Evolutionary conservation across 2,113 vertebrate species (phyloP).

Genomic region (Crocuta crocuta): DNA sequence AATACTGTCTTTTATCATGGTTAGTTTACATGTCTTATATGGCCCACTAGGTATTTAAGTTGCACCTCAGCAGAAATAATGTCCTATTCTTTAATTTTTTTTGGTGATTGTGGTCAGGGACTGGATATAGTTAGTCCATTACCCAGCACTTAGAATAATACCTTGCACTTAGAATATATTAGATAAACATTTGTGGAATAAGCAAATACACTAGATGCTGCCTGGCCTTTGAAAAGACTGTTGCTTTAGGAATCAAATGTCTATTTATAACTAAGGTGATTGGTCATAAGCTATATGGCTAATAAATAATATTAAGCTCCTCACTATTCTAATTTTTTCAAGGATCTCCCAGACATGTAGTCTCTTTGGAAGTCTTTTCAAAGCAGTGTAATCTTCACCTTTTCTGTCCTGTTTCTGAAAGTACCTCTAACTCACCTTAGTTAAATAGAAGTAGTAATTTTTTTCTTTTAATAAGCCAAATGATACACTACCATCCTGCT

Average conservation of each 20-base stretch:
- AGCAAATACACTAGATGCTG: background rate
- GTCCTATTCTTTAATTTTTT: background rate
- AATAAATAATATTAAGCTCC: background rate
- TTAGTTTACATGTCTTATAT: background rate
- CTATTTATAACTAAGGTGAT: background rate
- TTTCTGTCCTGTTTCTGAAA: conserved; percentile 14
- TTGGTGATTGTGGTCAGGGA: background rate
- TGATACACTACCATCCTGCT: background rate
- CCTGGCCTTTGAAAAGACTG: background rate
- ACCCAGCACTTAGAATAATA: background rate
- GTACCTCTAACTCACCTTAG: background rate
- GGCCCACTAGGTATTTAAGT: background rate
- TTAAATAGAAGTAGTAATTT: background rate
- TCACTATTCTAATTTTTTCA: background rate
- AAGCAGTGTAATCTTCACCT: background rate
- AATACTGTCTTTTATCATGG: background rate
- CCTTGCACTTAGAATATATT: conserved; percentile 70
- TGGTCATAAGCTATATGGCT: background rate
- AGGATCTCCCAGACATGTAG: background rate
- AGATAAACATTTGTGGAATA: background rate
- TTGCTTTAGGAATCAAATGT: background rate
- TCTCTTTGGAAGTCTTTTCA: background rate
- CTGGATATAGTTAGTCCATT: background rate
- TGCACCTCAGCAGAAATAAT: background rate
- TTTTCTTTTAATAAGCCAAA: background rate